These are phyloP conservation scores for Meganola albula DNA, from an alignment of 2,888 invertebrate genomes.

Conservation along the genomic window DNA sequence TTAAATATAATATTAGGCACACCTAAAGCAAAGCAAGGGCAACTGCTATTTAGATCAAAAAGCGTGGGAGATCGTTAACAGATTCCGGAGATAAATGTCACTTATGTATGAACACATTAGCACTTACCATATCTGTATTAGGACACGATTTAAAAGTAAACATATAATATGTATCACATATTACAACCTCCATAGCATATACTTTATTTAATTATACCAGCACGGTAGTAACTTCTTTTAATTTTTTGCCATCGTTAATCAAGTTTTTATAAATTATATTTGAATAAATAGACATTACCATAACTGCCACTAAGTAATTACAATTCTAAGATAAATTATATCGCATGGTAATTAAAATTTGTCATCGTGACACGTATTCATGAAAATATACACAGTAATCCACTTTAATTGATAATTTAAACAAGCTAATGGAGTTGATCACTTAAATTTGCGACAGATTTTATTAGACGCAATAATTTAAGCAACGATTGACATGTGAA, in stretches of 20 bases:
- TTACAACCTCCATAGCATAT: conserved; percentile 21
- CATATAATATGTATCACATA: no score
- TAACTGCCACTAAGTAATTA: conserved; percentile 26
- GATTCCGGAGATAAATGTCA: conserved; percentile 18
- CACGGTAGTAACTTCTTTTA: conserved; percentile 10
- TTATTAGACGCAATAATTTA: conserved; percentile 17
- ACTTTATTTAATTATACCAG: conserved; percentile 20
- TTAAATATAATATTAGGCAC: no score
- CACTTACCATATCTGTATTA: conserved; percentile 22
- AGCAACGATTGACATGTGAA: conserved; percentile 9
- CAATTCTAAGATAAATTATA: conserved; percentile 20
- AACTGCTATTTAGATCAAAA: no score
- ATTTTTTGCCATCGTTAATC: conserved; percentile 25
- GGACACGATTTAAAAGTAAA: conserved; percentile 17
- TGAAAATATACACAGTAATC: conserved; percentile 19
- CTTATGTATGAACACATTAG: conserved; percentile 24
- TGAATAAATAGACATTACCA: conserved; percentile 26
- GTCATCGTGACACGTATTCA: conserved; percentile 30
- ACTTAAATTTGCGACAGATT: conserved; percentile 9
- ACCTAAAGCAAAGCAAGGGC: no score
- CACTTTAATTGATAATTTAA: conserved; percentile 5
- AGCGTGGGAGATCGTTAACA: conserved; percentile 18
- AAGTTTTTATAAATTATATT: conserved; percentile 24
- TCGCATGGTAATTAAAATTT: conserved; percentile 28
- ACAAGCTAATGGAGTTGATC: conserved; percentile 15